Evolutionary conservation across 92 coral and sea anemone genomes (phyloP).

Genomic region (Diadumene lineata): DNA sequence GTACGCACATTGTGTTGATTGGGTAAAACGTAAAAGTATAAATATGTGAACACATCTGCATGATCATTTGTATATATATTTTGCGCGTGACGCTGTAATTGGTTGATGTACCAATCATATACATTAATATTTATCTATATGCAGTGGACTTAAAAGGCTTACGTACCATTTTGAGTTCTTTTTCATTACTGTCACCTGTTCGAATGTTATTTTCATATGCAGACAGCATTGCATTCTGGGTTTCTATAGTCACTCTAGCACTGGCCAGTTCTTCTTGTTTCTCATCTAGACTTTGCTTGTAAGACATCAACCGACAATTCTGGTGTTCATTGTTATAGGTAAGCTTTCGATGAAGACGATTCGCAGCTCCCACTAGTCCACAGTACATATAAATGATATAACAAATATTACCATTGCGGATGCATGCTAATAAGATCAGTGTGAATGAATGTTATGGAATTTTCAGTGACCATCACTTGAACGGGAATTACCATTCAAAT

Average conservation of each 20-base stretch:
- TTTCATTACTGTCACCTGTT: slow-evolving; percentile 35
- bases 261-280: slow-evolving; percentile 61
- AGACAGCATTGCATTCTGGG: slow-evolving; percentile 36
- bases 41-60: no score
- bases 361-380: slow-evolving; percentile 74
- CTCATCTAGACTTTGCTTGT: slow-evolving; percentile 59
- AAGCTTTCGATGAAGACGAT: slow-evolving; percentile 79
- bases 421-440: no score
- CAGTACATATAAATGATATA: background rate
- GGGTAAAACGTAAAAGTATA: no score
- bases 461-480: no score
- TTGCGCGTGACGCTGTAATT: no score
- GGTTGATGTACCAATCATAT: no score
- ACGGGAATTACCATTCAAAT: no score
- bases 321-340: slow-evolving; percentile 87
- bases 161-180: slow-evolving; percentile 77
- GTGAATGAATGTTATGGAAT: no score
- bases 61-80: no score
- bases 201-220: slow-evolving; percentile 23
- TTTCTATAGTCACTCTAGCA: slow-evolving; percentile 59
- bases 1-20: no score
- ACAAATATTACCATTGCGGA: no score
- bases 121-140: no score
- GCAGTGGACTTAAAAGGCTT: background rate
- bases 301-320: slow-evolving; percentile 66